A percentile compares a stretch with the other conserved stretches of the same genome.
Evolutionary conservation across 2,113 vertebrate species (phyloP).

Genomic region (Menura novaehollandiae): DNA sequence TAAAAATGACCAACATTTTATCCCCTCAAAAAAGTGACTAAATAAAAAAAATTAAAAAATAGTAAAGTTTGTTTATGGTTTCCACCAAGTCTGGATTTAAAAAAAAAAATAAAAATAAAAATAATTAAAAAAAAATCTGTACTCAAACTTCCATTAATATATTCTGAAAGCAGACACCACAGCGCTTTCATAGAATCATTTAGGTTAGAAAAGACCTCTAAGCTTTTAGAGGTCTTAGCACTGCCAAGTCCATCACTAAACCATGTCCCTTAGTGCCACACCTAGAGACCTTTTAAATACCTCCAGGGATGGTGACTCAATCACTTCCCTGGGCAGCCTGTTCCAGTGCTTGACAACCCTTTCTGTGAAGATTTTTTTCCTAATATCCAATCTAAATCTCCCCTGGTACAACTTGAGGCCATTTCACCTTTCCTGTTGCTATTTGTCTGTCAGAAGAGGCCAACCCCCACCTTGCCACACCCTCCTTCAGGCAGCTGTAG

Average conservation of each 20-base stretch:
- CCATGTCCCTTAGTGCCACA: background rate
- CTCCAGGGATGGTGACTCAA: background rate
- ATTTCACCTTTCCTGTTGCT: background rate
- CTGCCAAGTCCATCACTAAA: background rate
- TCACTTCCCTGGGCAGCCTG: background rate
- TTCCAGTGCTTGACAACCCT: background rate
- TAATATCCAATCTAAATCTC: background rate
- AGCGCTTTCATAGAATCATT: background rate
- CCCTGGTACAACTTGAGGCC: background rate
- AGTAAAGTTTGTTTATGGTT: background rate
- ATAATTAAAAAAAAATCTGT: too few species aligned
- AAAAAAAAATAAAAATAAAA: background rate
- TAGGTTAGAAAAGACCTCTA: background rate
- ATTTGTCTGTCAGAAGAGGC: background rate
- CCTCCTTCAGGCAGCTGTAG: background rate
- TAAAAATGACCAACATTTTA: background rate
- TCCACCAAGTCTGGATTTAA: background rate
- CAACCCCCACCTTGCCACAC: fast-evolving
- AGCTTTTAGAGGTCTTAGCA: background rate
- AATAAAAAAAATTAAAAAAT: background rate
- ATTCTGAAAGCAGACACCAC: background rate
- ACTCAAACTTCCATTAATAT: background rate
- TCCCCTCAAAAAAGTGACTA: background rate
- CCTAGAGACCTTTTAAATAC: background rate
- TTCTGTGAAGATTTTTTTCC: background rate